Conservation (phyloP, 1,140 invertebrate genomes). For the Campoletis sonorensis region DNA sequence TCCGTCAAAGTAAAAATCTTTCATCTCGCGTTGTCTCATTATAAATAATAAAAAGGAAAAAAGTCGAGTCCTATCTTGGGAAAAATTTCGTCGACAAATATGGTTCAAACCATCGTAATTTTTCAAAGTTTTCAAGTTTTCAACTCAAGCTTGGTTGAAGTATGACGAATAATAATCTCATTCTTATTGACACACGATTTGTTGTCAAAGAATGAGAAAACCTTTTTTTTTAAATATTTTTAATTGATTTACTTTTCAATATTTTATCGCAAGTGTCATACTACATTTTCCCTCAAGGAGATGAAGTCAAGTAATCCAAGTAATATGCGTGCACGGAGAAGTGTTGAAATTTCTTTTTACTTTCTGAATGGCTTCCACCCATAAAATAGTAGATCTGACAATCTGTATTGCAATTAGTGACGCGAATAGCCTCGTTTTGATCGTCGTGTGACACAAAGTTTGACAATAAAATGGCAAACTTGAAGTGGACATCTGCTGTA, state of each 20-base stretch:
- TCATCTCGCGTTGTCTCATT: constrained; percentile 20
- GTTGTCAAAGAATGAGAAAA: no score
- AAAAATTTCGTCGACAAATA: background rate
- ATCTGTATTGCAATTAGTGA: background rate
- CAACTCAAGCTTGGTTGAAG: no score
- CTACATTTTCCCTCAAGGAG: no score
- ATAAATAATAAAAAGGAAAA: constrained; percentile 14
- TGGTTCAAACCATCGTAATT: background rate
- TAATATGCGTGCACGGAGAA: no score
- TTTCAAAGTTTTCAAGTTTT: no score
- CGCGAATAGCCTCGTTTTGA: background rate
- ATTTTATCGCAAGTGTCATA: no score
- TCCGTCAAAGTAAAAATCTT: constrained; percentile 62
- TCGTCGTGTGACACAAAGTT: background rate
- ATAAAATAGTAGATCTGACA: background rate
- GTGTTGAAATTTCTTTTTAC: no score
- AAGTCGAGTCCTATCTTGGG: background rate
- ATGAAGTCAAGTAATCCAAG: no score
- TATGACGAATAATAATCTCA: no score
- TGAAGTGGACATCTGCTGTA: background rate
- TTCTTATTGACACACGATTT: no score
- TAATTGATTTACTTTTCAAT: no score
- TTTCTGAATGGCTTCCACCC: background rate
- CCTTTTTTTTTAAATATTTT: no score
- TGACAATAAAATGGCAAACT: constrained; percentile 17